These are phyloP conservation scores for Rhinogobio ventralis DNA, from an alignment of 2,797 vertebrate species.

Conservation along the genomic window DNA sequence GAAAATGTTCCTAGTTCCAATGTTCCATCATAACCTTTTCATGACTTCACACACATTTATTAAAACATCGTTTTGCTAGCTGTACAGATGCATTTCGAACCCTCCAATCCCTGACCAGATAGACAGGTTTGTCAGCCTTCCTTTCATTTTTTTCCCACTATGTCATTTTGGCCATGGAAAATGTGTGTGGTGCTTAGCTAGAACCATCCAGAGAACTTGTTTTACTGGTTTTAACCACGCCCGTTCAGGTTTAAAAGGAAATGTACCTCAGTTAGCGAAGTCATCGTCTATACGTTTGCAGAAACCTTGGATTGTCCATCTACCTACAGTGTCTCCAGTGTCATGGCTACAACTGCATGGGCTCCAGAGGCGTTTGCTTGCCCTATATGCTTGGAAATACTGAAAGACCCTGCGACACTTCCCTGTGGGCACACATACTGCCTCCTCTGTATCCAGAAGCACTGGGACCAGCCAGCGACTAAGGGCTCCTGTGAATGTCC, in stretches of 20 bases:
- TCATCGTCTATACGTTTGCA: slow-evolving; percentile 19
- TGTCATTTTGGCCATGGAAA: slow-evolving; percentile 31
- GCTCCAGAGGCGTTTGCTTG: slow-evolving; percentile 78
- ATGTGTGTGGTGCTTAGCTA: slow-evolving; percentile 1
- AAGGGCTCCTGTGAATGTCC: slow-evolving; percentile 76
- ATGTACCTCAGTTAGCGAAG: slow-evolving; percentile 39
- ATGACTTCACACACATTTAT: background rate
- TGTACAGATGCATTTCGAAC: background rate
- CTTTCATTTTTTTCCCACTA: slow-evolving; percentile 20
- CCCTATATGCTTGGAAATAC: slow-evolving; percentile 79
- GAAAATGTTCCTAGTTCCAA: too few relatives aligned
- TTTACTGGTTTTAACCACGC: slow-evolving; percentile 66
- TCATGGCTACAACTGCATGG: slow-evolving; percentile 66
- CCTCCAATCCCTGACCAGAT: background rate
- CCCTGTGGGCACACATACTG: slow-evolving; percentile 85
- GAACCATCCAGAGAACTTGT: slow-evolving; percentile 71
- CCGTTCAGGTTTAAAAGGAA: slow-evolving; percentile 59
- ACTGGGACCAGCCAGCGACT: slow-evolving; percentile 74
- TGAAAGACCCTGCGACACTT: slow-evolving; percentile 78
- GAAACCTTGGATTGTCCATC: background rate
- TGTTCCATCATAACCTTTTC: background rate
- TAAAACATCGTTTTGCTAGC: background rate
- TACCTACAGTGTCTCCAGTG: background rate
- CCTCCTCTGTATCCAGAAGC: slow-evolving; percentile 76
- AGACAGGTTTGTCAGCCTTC: slow-evolving; percentile 59